Evolutionary conservation across 2,888 invertebrate species (phyloP), one percentile per base, ranked within the genome.

Genomic region (Andrena bicolor): DNA sequence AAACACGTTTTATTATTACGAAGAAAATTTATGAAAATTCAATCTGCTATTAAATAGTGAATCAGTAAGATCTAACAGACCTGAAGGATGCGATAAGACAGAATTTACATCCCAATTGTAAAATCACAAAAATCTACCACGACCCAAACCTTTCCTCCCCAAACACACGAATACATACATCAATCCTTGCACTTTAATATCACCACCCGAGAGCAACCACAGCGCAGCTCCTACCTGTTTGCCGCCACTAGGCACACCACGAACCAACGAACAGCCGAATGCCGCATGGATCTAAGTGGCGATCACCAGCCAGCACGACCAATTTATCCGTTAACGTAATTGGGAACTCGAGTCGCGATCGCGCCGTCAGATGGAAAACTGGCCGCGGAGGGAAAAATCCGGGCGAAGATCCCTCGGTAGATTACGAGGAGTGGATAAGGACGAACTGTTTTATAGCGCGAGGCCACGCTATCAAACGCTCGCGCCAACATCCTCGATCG

Each of bases 361-460:
- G 23, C 61, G 32, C 30, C 32, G 26, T 56, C 23, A 56, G 16
- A 13, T 60, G 30, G 48, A 48, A 58, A 60, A 70, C 48, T 48
- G 28, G 30, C 7, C 48, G 41, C 4, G 1, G 48, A 2, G 28
- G 56, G 8, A 58, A 70, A 60, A 60, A 70, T 70, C 20, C 26
- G 32, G 5, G n/a, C 10, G 28, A 51, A 70, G 69, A 70, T 60
- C 58, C 13, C 35, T 41, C 6, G 5, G n/a, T 1, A 41, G 69
- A 70, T 70, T 58, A 13, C 56, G 28, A 3, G n/a, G 10, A 41
- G 51, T 28, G 81, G 61, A 64, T 63, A 69, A 76, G 76, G 48
- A 84, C 63, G 70, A 78, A 75, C 71, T 82, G 79, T 85, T 84
- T 84, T 84, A 82, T 72, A 65, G 76, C 78, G 65, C 72, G 53